These are phyloP conservation scores for Harlomillsia oculata DNA, from an alignment of 1,140 invertebrate genomes.

Conservation along the genomic window DNA sequence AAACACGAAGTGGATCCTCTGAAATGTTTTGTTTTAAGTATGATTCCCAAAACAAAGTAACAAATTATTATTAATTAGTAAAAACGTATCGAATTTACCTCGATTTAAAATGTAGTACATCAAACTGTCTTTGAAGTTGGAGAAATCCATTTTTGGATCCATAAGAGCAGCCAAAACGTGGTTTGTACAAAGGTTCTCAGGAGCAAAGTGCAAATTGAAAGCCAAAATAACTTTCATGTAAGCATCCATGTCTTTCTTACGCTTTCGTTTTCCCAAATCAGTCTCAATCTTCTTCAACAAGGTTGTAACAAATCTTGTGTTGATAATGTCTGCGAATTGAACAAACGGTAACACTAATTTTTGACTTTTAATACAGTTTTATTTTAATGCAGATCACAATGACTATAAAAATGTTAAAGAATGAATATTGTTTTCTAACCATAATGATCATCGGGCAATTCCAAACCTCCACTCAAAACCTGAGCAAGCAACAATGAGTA, in stretches of 20 bases:
- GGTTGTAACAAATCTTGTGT: not conserved
- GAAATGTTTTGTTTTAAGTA: not conserved
- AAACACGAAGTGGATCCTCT: slow-evolving; percentile 1
- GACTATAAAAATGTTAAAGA: no score
- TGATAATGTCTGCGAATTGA: not conserved
- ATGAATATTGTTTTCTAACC: no score
- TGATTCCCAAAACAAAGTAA: no score
- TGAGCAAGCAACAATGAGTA: no score
- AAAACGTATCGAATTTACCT: not conserved
- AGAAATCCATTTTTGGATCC: not conserved
- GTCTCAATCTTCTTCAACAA: slow-evolving; percentile 2
- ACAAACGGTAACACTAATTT: not conserved
- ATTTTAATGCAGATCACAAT: no score
- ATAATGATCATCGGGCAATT: no score
- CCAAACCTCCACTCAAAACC: no score
- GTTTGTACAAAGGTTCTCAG: not conserved
- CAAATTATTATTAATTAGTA: not conserved
- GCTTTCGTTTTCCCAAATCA: not conserved
- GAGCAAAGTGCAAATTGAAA: slow-evolving; percentile 3
- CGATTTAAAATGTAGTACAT: not conserved
- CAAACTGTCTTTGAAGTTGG: slow-evolving; percentile 5
- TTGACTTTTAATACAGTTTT: not conserved
- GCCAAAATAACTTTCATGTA: slow-evolving; percentile 8
- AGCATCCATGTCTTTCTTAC: not conserved
- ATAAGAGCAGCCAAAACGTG: not conserved